phyloP scores from a whole-genome alignment of 2,113 vertebrate species.

The Aramus guarauna region DNA sequence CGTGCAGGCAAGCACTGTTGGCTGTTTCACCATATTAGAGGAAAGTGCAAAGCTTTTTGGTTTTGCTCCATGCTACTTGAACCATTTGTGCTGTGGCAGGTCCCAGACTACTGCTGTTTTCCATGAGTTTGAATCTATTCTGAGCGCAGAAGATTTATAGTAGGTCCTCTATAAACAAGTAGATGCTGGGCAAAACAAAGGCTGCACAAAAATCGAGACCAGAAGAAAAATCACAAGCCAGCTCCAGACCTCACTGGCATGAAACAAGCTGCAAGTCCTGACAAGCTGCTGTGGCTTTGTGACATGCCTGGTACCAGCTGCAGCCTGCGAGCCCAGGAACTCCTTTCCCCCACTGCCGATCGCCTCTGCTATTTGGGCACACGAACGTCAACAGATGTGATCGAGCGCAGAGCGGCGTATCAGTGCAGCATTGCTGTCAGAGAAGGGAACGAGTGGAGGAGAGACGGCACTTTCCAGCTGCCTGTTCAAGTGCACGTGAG shows the following conservation, averaged over 20 bases:
- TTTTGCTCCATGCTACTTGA: neutral
- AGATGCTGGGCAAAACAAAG: neutral
- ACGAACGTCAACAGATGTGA: neutral
- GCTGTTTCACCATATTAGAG: neutral
- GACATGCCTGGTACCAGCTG: neutral
- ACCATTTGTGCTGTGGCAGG: neutral
- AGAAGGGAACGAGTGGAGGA: neutral
- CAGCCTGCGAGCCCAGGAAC: neutral
- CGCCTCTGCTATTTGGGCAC: neutral
- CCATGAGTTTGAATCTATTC: neutral
- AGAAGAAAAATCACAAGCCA: neutral
- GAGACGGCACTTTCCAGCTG: neutral
- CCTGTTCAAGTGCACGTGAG: neutral
- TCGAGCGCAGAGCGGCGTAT: neutral
- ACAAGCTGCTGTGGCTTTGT: neutral
- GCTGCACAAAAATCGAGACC: fast-evolving
- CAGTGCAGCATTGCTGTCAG: neutral
- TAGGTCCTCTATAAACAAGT: neutral
- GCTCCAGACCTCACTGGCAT: neutral
- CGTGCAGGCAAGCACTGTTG: neutral
- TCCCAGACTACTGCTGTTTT: neutral
- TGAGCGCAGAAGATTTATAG: fast-evolving
- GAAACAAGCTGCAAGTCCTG: neutral
- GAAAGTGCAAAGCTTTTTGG: fast-evolving
- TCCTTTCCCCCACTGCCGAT: neutral